A percentile compares a stretch with the other conserved stretches of the same genome.
Evolutionary conservation across 2,888 invertebrate species (phyloP).

Genomic region (Candidula unifasciata): DNA sequence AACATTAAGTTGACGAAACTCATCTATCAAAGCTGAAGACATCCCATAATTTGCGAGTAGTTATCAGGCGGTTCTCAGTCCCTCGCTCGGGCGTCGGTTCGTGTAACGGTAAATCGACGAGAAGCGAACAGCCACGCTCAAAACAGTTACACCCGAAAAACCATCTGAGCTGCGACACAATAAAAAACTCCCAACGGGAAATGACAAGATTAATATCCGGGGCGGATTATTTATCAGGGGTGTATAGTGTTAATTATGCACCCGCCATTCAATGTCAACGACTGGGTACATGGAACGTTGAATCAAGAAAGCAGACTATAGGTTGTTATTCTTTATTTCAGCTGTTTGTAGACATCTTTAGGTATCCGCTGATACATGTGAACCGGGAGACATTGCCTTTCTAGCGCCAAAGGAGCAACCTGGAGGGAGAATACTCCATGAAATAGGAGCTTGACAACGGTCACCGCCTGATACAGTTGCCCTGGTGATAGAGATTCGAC

Average conservation of each 20-base stretch:
- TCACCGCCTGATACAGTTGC: no score
- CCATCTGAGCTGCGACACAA: neutral
- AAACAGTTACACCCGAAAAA: neutral
- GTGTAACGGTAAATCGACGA: constrained; percentile 25
- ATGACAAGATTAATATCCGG: constrained; percentile 41
- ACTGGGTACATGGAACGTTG: constrained; percentile 25
- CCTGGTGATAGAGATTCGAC: no score
- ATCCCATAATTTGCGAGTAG: constrained; percentile 36
- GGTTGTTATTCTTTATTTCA: neutral
- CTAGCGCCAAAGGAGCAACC: no score
- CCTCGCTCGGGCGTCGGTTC: neutral
- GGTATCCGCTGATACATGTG: no score
- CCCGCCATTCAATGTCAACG: constrained; percentile 35
- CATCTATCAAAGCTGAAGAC: constrained; percentile 38
- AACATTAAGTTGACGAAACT: neutral
- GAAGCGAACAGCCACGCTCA: neutral
- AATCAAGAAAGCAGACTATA: neutral
- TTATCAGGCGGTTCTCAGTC: constrained; percentile 29
- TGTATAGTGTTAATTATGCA: constrained; percentile 41
- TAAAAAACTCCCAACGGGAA: neutral
- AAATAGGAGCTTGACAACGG: no score
- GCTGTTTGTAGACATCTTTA: no score
- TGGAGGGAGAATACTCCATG: no score
- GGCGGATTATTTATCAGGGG: constrained; percentile 46
- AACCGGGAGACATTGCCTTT: no score